Evolutionary conservation across 2,888 invertebrate genomes (phyloP).

Genomic region (Eristalinus aeneus): DNA sequence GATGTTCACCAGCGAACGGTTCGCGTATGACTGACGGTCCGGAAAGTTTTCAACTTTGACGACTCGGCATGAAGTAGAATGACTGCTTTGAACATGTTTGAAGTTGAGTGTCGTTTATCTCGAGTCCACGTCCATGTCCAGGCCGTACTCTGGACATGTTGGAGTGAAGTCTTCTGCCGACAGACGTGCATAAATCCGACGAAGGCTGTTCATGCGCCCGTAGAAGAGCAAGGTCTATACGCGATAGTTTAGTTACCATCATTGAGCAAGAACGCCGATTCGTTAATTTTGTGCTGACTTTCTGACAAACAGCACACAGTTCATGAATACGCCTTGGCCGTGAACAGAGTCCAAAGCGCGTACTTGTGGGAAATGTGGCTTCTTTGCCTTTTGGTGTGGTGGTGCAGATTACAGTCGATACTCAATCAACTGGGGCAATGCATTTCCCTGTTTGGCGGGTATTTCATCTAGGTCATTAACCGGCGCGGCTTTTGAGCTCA

Average conservation of each 20-base stretch:
- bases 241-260: not conserved
- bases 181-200: no score
- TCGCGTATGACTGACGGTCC: constrained; percentile 55
- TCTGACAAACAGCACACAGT: not conserved
- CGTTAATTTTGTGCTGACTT: not conserved
- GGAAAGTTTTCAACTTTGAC: constrained; percentile 5
- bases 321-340: not conserved
- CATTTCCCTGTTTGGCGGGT: not conserved
- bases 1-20: constrained; percentile 33
- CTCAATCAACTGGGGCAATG: not conserved
- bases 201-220: not conserved
- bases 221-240: not conserved
- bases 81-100: not conserved
- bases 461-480: not conserved
- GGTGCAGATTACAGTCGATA: not conserved
- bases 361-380: not conserved
- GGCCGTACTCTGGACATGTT: not conserved
- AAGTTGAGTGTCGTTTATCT: not conserved
- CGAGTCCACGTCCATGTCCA: not conserved
- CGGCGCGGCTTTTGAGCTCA: not conserved
- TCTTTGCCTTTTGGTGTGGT: not conserved
- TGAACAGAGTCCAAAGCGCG: not conserved
- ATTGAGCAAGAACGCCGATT: not conserved
- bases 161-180: not conserved
- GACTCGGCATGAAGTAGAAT: not conserved